Evolutionary conservation across 2,113 vertebrate species (phyloP).

Genomic region (Crotalus viridis): DNA sequence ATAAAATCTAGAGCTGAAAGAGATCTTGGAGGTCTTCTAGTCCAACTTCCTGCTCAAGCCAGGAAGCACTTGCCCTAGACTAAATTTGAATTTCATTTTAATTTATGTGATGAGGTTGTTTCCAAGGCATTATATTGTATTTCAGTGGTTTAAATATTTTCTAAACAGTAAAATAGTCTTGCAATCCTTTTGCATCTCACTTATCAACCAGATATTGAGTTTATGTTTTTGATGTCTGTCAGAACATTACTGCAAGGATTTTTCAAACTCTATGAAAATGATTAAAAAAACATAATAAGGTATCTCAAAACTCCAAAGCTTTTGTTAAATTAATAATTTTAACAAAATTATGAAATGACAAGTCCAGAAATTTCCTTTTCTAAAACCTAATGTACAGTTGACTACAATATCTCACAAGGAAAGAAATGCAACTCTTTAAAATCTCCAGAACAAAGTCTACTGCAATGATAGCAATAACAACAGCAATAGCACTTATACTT

Average conservation of each 20-base stretch:
- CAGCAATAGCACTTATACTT: too few species aligned
- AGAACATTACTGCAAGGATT: background rate
- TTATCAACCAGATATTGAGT: background rate
- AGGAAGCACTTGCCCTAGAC: background rate
- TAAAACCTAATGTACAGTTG: background rate
- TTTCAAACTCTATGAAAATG: background rate
- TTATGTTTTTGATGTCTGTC: background rate
- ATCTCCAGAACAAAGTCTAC: background rate
- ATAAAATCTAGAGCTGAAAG: too few species aligned
- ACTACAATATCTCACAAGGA: background rate
- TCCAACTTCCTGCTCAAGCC: too few species aligned
- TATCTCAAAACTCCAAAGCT: background rate
- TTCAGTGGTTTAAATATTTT: background rate
- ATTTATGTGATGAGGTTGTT: conserved; percentile 9
- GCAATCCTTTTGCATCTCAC: background rate
- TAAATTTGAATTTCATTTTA: background rate
- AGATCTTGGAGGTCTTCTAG: too few species aligned
- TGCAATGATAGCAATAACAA: background rate
- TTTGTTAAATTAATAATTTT: background rate
- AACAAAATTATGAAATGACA: background rate
- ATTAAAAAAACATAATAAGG: background rate
- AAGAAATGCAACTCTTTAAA: background rate
- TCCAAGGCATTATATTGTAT: background rate
- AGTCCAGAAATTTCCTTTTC: background rate
- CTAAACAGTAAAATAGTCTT: background rate